Percentiles rank a stretch among this genome's conserved stretches.
phyloP scores from a whole-genome alignment of 2,888 invertebrate species.

The Pristionchus japonicus region DNA sequence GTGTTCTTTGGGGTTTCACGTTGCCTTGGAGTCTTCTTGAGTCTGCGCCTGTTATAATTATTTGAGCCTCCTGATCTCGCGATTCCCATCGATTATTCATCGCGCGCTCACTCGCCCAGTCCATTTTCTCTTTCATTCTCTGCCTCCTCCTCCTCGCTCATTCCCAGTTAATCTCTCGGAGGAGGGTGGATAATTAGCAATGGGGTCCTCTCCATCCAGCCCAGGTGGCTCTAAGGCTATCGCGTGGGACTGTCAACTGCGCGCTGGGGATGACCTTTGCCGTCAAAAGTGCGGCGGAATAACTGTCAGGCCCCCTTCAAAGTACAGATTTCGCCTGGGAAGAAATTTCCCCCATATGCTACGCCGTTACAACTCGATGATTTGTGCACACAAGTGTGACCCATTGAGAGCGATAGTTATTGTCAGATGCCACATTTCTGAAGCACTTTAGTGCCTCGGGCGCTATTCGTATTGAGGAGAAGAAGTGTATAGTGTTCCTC shows the following conservation, averaged over 20 bases:
- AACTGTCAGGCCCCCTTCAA: neutral
- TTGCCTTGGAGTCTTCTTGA: neutral
- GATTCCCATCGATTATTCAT: neutral
- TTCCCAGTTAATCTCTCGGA: slow-evolving; percentile 23
- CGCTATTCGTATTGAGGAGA: neutral
- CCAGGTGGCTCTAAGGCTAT: slow-evolving; percentile 24
- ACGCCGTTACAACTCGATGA: neutral
- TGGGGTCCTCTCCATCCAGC: neutral
- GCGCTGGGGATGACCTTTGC: neutral
- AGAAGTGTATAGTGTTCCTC: neutral
- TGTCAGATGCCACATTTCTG: slow-evolving; percentile 10
- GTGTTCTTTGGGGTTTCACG: neutral
- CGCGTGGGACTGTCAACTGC: neutral
- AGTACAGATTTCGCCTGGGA: too few relatives aligned
- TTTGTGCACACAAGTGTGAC: neutral
- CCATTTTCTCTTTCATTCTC: neutral
- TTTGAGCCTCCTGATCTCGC: neutral
- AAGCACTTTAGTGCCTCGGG: neutral
- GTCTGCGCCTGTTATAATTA: neutral
- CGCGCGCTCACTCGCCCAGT: slow-evolving; percentile 16
- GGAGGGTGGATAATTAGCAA: neutral
- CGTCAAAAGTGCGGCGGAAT: neutral
- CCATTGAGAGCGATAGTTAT: neutral
- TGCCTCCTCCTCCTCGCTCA: neutral
- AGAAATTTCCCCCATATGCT: neutral